Evolutionary conservation across 2,888 invertebrate genomes (phyloP), one percentile per base, ranked within the genome.

Genomic region (Monopis laevigella): DNA sequence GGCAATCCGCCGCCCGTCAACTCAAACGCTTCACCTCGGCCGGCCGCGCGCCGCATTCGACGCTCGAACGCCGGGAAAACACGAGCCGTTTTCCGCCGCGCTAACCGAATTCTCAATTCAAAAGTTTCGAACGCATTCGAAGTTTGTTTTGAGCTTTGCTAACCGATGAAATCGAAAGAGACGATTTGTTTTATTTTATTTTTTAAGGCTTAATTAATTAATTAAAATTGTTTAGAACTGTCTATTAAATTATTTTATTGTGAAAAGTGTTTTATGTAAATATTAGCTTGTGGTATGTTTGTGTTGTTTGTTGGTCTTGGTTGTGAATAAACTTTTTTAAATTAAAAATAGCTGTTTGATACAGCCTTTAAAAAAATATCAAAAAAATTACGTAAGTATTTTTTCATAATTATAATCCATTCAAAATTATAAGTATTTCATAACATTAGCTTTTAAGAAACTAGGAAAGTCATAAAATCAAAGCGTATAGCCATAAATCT

Each of bases 51-150:
- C 72, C 69, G 69, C 73, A 77, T 71, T 77, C 75, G 70, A 73
- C 74, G 77, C 70, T 61, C 67, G 80, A 70, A 70, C 68, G 75
- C 73, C 70, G 80, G 75, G 74, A 74, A 78, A 78, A 72, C 65
- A 73, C 71, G 68, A 71, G 62, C 62, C 66, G 70, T 71, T 77
- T 75, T 75, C 72, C 75, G 63, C 60, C 70, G 74, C 70, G 73
- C 59, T 55, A 52, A 47, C 50, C 59, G 57, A 62, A 56, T 54
- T 60, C 36, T 32, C 6, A 17, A 17, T 38, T 17, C 24, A 17
- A 32, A 68, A 74, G 65, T 74, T 75, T 64, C 64, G 63, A 58
- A 59, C 59, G 61, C 62, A 55, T 49, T 56, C 54, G 56, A 62
- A 56, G 56, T 54, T 58, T 54, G 46, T 21, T 19, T 34, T 14